Evolutionary conservation across 2,888 invertebrate genomes (phyloP).

Genomic region (Macroteleia sp.): DNA sequence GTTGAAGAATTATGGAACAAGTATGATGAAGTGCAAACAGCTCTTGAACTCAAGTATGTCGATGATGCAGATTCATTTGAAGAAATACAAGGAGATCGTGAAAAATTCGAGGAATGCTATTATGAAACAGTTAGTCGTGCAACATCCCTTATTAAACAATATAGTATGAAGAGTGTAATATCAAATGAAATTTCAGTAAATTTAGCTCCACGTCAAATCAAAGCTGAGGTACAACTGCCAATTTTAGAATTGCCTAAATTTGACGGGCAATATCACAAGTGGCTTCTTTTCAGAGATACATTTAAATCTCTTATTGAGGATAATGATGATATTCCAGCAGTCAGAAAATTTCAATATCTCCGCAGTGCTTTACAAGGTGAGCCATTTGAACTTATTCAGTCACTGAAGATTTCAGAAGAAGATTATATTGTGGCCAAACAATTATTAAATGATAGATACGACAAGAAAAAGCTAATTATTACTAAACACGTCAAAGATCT

Average conservation of each 20-base stretch:
- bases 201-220: not conserved
- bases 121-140: not conserved
- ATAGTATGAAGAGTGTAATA: not conserved
- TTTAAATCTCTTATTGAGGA: not conserved
- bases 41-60: not conserved
- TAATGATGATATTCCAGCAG: not conserved
- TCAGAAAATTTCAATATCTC: constrained; percentile 1
- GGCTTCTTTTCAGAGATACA: not conserved
- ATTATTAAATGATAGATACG: not conserved
- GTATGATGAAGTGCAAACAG: not conserved
- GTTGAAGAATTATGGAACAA: not conserved
- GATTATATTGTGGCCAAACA: not conserved
- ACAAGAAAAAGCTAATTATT: not conserved
- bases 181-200: not conserved
- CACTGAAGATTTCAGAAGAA: not conserved
- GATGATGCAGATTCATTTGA: not conserved
- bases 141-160: not conserved
- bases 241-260: not conserved
- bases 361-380: not conserved
- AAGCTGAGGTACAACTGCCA: not conserved
- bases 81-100: not conserved
- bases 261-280: not conserved
- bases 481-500: not conserved
- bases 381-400: not conserved
- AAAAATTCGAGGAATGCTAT: not conserved